phyloP scores from a whole-genome alignment of 2,888 invertebrate genomes.

The Choreutis nemorana region DNA sequence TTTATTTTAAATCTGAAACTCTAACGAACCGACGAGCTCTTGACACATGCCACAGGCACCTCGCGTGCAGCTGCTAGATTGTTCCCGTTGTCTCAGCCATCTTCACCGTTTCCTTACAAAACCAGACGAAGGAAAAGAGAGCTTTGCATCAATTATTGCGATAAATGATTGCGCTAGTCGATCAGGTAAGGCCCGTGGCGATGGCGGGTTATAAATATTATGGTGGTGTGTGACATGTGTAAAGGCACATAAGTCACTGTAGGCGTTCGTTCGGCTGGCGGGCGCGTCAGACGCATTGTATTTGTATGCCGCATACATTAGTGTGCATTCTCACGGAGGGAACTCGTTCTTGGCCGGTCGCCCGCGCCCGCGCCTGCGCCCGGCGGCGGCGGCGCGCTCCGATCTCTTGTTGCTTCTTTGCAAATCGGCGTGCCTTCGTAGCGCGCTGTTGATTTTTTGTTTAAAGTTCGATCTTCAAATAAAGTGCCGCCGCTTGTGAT shows the following conservation, averaged over 20 bases:
- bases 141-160: no score
- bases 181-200: no score
- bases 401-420: slow-evolving; percentile 42
- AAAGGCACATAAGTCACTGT: slow-evolving; percentile 25
- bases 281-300: slow-evolving; percentile 24
- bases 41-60: slow-evolving; percentile 32
- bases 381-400: no score
- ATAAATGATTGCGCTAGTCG: no score
- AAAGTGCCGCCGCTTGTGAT: slow-evolving; percentile 28
- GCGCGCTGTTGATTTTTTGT: slow-evolving; percentile 40
- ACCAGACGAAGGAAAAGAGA: no score
- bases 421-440: slow-evolving; percentile 44
- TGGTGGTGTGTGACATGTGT: slow-evolving; percentile 21
- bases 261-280: slow-evolving; percentile 23
- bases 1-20: slow-evolving; percentile 60
- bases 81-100: no score
- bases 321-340: slow-evolving; percentile 41
- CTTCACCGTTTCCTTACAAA: no score
- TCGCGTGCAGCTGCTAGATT: slow-evolving; percentile 34
- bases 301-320: slow-evolving; percentile 39
- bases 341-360: slow-evolving; percentile 38
- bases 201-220: neutral
- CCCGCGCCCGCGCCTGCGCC: slow-evolving; percentile 13
- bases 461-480: slow-evolving; percentile 35
- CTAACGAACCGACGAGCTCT: slow-evolving; percentile 50